phyloP scores from a whole-genome alignment of 2,888 invertebrate species.

The Lycaena phlaeas region DNA sequence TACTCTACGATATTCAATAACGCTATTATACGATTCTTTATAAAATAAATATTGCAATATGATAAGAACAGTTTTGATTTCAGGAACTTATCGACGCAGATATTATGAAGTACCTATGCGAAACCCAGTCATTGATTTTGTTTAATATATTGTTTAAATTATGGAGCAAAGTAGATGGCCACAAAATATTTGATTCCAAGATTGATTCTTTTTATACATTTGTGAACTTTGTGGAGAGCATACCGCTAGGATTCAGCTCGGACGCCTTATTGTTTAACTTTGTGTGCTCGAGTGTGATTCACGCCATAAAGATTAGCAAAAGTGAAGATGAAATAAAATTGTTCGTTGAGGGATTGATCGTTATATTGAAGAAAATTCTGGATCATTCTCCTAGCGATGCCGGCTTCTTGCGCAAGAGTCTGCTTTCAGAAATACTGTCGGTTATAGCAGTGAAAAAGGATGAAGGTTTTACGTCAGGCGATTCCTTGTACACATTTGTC shows the following conservation, averaged over 20 bases:
- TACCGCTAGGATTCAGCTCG: conserved; percentile 50
- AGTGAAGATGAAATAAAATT: conserved; percentile 3
- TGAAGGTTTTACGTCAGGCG: background rate
- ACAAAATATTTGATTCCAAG: conserved; percentile 63
- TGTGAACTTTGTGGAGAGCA: conserved; percentile 57
- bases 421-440: conserved; percentile 3
- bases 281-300: conserved; percentile 56
- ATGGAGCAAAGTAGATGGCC: conserved; percentile 56
- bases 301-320: conserved; percentile 2
- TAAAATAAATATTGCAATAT: too few relatives aligned
- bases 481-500: background rate
- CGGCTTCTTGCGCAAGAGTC: conserved; percentile 3
- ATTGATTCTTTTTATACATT: conserved; percentile 71
- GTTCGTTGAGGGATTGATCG: background rate
- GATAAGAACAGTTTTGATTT: too few relatives aligned
- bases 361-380: background rate
- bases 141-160: conserved; percentile 68
- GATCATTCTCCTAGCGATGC: background rate
- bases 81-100: conserved; percentile 45
- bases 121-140: conserved; percentile 58
- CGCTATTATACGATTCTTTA: too few relatives aligned
- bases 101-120: conserved; percentile 49
- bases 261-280: conserved; percentile 72
- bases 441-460: conserved; percentile 1
- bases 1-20: too few relatives aligned